Conservation (phyloP, 2,113 vertebrate species). For the Forbesichthys papilliferus region DNA sequence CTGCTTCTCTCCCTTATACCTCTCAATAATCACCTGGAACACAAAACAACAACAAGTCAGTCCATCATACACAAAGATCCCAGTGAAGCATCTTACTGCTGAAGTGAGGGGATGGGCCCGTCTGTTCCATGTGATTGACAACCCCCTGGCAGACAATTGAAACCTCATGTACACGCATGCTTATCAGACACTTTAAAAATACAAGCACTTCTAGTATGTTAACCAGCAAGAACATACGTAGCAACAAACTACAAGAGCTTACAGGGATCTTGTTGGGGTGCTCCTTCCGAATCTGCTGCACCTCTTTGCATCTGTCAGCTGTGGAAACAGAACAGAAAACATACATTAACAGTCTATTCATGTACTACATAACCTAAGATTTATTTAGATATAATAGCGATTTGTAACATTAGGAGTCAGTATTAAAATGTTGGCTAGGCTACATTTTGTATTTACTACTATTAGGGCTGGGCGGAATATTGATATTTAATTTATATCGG, state of each 20-base stretch:
- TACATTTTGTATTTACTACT: too few relatives aligned
- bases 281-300: conserved; percentile 96
- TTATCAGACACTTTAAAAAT: too few relatives aligned
- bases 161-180: too few relatives aligned
- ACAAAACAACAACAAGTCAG: not conserved
- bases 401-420: not conserved
- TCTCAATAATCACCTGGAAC: conserved; percentile 93
- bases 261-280: conserved; percentile 98
- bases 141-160: too few relatives aligned
- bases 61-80: not conserved
- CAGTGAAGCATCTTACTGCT: too few relatives aligned
- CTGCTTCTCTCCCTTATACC: conserved; percentile 98
- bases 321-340: conserved; percentile 32
- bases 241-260: conserved; percentile 58
- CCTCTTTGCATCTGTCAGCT: conserved; percentile 97
- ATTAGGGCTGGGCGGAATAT: too few relatives aligned
- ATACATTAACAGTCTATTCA: not conserved
- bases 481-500: too few relatives aligned
- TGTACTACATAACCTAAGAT: not conserved
- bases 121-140: too few relatives aligned
- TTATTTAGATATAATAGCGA: too few relatives aligned
- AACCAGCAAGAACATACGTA: too few relatives aligned
- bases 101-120: too few relatives aligned
- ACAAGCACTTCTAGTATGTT: too few relatives aligned
- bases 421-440: not conserved